A percentile compares a stretch with the other conserved stretches of the same genome.
phyloP scores from a whole-genome alignment of 2,888 invertebrate genomes.

The Polyommatus icarus region DNA sequence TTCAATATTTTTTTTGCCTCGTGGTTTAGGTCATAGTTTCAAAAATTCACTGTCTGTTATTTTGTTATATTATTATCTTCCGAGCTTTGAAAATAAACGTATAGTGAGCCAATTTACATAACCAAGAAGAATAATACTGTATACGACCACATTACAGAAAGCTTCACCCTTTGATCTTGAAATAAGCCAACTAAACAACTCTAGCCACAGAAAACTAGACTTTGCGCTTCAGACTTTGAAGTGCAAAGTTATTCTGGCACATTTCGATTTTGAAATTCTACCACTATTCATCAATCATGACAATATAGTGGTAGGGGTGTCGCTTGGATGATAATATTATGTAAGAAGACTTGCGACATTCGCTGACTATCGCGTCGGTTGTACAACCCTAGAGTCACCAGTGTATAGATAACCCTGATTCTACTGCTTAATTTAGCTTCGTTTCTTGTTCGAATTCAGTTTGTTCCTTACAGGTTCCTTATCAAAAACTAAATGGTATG shows the following conservation, averaged over 20 bases:
- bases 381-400: not conserved
- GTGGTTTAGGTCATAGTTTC: not conserved
- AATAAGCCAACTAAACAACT: not conserved
- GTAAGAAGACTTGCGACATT: not conserved
- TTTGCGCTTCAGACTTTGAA: not conserved
- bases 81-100: not conserved
- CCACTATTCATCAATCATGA: conserved; percentile 21
- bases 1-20: not conserved
- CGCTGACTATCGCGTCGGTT: not conserved
- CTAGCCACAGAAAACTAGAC: not conserved
- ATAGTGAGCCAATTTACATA: not conserved
- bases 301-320: conserved; percentile 7
- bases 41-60: not conserved
- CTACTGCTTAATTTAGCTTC: not conserved
- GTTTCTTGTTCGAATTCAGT: not conserved
- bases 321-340: not conserved
- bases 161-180: conserved; percentile 12
- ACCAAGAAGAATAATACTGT: conserved; percentile 4
- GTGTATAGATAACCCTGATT: not conserved
- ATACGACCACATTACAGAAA: not conserved
- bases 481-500: too few species aligned
- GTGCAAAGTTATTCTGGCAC: not conserved
- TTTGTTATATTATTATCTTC: not conserved
- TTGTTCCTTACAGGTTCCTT: too few species aligned
- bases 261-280: conserved; percentile 2